These are phyloP conservation scores for Catotricha subobsoleta DNA, from an alignment of 2,888 invertebrate species.

Conservation along the genomic window DNA sequence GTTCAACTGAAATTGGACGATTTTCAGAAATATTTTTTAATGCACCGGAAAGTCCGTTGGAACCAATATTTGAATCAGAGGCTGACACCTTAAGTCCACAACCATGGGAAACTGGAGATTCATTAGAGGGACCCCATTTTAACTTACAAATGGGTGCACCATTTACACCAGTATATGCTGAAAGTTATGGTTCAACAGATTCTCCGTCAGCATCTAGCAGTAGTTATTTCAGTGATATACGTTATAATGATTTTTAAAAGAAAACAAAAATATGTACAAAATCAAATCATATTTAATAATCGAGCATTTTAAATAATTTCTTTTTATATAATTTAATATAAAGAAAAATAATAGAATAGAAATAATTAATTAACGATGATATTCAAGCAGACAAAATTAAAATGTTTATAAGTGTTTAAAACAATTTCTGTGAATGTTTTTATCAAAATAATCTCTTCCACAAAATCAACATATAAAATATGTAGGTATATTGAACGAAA, in stretches of 20 bases:
- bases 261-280: too few species aligned
- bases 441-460: too few species aligned
- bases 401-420: too few species aligned
- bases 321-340: too few species aligned
- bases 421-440: too few species aligned
- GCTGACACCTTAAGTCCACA: slow-evolving; percentile 16
- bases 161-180: slow-evolving; percentile 15
- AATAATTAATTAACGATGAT: too few species aligned
- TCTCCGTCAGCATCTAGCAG: slow-evolving; percentile 10
- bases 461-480: too few species aligned
- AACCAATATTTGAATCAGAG: slow-evolving; percentile 15
- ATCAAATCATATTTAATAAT: too few species aligned
- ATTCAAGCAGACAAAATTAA: too few species aligned
- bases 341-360: too few species aligned
- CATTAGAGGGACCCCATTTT: slow-evolving; percentile 16
- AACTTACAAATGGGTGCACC: slow-evolving; percentile 17
- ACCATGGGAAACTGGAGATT: slow-evolving; percentile 16
- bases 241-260: slow-evolving; percentile 17
- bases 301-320: too few species aligned
- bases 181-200: slow-evolving; percentile 11
- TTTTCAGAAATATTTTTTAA: slow-evolving; percentile 49
- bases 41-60: slow-evolving; percentile 19
- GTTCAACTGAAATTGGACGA: slow-evolving; percentile 70
- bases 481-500: too few species aligned
- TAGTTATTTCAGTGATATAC: slow-evolving; percentile 14